Evolutionary conservation across 2,113 vertebrate genomes (phyloP), one percentile per base, ranked within the genome.

Genomic region (Paracyprichromis sp.): DNA sequence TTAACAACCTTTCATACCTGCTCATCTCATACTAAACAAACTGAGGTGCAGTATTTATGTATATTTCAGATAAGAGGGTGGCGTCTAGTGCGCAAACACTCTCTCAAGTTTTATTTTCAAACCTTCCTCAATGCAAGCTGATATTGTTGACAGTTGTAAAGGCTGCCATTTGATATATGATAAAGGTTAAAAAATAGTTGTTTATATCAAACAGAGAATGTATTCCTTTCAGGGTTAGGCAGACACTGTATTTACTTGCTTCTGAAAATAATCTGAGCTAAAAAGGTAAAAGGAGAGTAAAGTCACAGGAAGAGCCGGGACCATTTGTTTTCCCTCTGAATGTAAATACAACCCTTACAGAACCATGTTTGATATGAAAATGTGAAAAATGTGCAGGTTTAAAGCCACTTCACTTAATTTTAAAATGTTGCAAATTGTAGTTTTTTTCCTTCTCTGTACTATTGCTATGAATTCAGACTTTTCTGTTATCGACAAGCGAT

Each of bases 141-240:
- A 88, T 83, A 76, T 76, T 91, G 86, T 78, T 93, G 92, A 80
- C 57, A 88, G 83, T 81, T 12, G n/a, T 89, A 73, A 87, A 81
- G 80, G 90, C 80, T 84, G 81, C 82, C 79, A 90, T 71, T 83
- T 89, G 63, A 87, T 92, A 86, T 91, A 82, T 87, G 85, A 88
- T 91, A 89, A 92, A 95, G 87, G 88, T 88, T 24, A 92, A 91
- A 92, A 89, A 84, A 90, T 90, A 93, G 83, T 50, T 85, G 91
- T 93, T 94, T 88, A 86, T 90, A 94, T 95, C 87, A 94, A 93
- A 94, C 85, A 91, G 90, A 91, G 93, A 96, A 95, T 96, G 95
- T 95, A 95, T 95, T 95, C 59, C 94, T 95, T 93, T 92, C 87
- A 88, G 88, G 88, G 80, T 63, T 86, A 91, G 90, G 85, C 86